Conservation (phyloP, 2,888 invertebrate genomes). For the Eupithecia dodoneata region DNA sequence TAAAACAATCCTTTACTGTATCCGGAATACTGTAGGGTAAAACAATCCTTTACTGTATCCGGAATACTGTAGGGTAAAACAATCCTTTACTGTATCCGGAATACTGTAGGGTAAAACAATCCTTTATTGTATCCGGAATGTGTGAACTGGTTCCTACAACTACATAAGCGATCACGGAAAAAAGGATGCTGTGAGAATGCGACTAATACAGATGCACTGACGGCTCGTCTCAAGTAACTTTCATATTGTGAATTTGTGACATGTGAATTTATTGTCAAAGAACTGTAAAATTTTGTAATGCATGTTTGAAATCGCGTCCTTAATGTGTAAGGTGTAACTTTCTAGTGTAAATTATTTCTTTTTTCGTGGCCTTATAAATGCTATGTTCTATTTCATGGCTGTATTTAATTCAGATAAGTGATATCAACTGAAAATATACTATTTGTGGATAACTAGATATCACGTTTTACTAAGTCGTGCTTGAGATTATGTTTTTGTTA, state of each 20-base stretch:
- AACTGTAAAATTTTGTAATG: constrained; percentile 28
- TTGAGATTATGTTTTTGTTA: background rate
- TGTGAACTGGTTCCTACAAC: too few species aligned
- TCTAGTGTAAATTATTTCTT: constrained; percentile 47
- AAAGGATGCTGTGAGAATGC: too few species aligned
- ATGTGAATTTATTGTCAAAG: constrained; percentile 20
- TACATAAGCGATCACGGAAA: too few species aligned
- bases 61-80: too few species aligned
- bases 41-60: too few species aligned
- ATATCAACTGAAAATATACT: constrained; percentile 9
- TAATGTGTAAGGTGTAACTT: constrained; percentile 38
- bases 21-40: too few species aligned
- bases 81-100: too few species aligned
- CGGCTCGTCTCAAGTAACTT: background rate
- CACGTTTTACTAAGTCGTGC: constrained; percentile 6
- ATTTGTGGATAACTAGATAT: constrained; percentile 16
- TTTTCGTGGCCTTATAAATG: constrained; percentile 58
- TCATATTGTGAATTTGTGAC: constrained; percentile 5
- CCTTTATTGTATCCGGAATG: too few species aligned
- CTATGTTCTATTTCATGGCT: constrained; percentile 49
- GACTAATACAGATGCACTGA: background rate
- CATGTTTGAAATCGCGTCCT: constrained; percentile 41
- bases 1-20: too few species aligned
- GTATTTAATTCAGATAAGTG: constrained; percentile 21
- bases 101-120: too few species aligned